Conservation (phyloP, 1,140 invertebrate genomes). For the Babylonia areolata region DNA sequence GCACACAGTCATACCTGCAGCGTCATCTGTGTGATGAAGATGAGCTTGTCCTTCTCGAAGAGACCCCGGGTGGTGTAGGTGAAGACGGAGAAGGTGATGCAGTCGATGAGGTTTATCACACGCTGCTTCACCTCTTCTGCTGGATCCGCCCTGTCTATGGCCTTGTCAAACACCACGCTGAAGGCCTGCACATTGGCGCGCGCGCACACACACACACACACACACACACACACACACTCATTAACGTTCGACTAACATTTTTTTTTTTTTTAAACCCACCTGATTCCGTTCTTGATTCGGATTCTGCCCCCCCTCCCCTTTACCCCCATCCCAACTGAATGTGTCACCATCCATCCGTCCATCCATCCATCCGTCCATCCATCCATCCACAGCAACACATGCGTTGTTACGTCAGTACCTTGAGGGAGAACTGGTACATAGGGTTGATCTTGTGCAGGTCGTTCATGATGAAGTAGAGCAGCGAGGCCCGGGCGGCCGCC, state of each 20-base stretch:
- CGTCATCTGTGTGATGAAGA: slow-evolving; percentile 96
- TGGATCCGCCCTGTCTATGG: slow-evolving; percentile 90
- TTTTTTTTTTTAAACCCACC: too few species aligned
- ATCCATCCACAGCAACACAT: too few species aligned
- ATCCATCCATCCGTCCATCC: too few species aligned
- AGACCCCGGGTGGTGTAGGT: slow-evolving; percentile 95
- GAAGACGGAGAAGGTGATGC: slow-evolving; percentile 95
- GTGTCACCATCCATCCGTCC: too few species aligned
- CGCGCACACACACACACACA: slow-evolving; percentile 1
- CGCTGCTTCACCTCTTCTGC: slow-evolving; percentile 86
- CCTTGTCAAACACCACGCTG: slow-evolving; percentile 97
- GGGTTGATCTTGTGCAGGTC: slow-evolving; percentile 97
- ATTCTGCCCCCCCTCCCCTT: too few species aligned
- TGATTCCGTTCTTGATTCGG: too few species aligned
- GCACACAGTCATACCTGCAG: slow-evolving; percentile 87
- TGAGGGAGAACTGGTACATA: slow-evolving; percentile 98
- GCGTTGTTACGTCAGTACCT: slow-evolving; percentile 80
- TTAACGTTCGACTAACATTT: too few species aligned
- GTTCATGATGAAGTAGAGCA: slow-evolving; percentile 97
- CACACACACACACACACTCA: not conserved
- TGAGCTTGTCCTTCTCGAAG: slow-evolving; percentile 97
- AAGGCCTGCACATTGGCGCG: slow-evolving; percentile 84
- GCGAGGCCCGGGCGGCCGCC: slow-evolving; percentile 91
- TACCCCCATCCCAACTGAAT: too few species aligned
- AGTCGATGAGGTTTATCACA: slow-evolving; percentile 94